Evolutionary conservation across 2,797 vertebrate species (phyloP).

Genomic region (Pangasius sanitwongsei): DNA sequence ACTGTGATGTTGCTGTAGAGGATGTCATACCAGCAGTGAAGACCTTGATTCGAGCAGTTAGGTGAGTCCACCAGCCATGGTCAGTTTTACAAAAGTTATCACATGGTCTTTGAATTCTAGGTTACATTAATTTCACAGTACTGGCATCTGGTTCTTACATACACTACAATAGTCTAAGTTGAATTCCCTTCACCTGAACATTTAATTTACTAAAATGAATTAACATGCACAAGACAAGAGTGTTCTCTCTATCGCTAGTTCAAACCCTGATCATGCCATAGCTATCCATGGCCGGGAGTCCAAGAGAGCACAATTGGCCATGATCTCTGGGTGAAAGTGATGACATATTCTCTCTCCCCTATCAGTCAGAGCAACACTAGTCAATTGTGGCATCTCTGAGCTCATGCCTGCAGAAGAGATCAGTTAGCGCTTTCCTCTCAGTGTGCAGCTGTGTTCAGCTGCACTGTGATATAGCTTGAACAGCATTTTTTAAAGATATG

Average conservation of each 20-base stretch:
- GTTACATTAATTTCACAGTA: neutral
- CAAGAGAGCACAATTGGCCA: neutral
- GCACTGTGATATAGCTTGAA: neutral
- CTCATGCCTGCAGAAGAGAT: neutral
- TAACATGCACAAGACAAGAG: neutral
- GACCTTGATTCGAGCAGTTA: conserved; percentile 90
- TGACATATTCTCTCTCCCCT: neutral
- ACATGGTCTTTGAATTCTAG: conserved; percentile 7
- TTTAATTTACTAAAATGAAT: neutral
- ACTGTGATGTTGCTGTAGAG: conserved; percentile 90
- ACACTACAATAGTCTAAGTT: neutral
- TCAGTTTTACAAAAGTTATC: neutral
- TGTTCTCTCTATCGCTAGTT: neutral
- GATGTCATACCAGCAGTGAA: conserved; percentile 96
- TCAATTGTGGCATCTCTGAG: too few species aligned
- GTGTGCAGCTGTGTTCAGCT: neutral
- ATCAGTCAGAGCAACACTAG: neutral
- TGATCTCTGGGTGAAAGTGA: neutral
- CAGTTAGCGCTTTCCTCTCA: neutral
- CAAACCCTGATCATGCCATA: neutral
- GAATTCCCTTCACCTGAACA: neutral
- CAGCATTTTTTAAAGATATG: neutral
- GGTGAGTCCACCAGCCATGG: conserved; percentile 73
- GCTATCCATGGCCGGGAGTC: neutral
- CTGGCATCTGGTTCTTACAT: neutral